A percentile compares a stretch with the other conserved stretches of the same genome.
Conservation (phyloP, 1,140 invertebrate species). For the Ips typographus region DNA sequence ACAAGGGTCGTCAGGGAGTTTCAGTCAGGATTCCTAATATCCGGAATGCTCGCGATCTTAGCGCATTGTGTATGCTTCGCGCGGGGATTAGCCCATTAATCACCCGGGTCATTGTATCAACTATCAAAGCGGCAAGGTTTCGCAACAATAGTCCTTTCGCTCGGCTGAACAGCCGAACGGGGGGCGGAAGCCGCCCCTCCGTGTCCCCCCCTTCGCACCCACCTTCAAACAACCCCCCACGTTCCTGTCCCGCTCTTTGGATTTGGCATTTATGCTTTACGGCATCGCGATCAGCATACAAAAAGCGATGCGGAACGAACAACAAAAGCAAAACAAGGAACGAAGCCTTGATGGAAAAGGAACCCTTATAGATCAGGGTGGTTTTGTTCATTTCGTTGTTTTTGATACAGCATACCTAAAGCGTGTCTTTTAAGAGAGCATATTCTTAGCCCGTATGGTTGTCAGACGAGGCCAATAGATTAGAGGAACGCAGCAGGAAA, state of each 20-base stretch:
- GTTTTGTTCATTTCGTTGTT: neutral
- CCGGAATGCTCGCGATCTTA: constrained; percentile 53
- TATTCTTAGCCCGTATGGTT: constrained; percentile 21
- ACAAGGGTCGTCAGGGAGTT: constrained; percentile 8
- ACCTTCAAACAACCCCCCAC: constrained; percentile 9
- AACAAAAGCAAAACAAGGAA: constrained; percentile 27
- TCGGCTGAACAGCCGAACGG: constrained; percentile 45
- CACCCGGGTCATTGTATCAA: constrained; percentile 54
- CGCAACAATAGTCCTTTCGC: constrained; percentile 53
- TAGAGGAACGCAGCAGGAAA: constrained; percentile 28
- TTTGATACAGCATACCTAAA: neutral
- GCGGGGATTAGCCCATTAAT: constrained; percentile 53
- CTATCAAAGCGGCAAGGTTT: constrained; percentile 54
- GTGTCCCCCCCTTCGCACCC: neutral
- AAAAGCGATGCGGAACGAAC: constrained; percentile 29
- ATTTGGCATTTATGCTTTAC: constrained; percentile 35
- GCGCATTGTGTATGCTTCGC: constrained; percentile 50
- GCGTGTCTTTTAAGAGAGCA: too few species aligned
- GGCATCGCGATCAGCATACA: constrained; percentile 34
- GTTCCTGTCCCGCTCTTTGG: constrained; percentile 32
- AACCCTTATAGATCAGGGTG: neutral
- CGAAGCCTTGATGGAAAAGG: constrained; percentile 19
- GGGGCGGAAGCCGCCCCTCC: constrained; percentile 18
- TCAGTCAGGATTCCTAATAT: constrained; percentile 49
- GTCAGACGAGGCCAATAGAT: constrained; percentile 11